Base-by-base conservation (phyloP, 1,140 invertebrate genomes). In the Delia radicum region DNA sequence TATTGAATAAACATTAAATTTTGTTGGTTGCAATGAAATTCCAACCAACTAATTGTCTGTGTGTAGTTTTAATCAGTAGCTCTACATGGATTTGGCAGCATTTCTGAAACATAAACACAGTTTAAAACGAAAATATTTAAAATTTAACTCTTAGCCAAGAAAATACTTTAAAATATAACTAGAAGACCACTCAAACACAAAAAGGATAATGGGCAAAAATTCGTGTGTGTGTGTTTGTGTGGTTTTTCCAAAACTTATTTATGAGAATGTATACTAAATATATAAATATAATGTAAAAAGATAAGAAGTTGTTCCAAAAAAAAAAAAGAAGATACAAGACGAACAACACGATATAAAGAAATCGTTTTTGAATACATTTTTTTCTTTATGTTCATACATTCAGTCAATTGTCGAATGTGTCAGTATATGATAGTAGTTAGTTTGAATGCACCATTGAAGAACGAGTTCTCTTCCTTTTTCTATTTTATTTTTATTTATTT, bases 381-480 rank as follows among this genome's bases (percentile, higher is more conserved):
- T n/a, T n/a, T n/a, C n/a, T n/a, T n/a, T n/a, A n/a, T n/a, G 48
- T 55, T 18, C 6, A 55, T 55, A 21, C 48, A 55, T 55, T 55
- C 46, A 55, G 18, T 55, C 48, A 55, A 55, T 55, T 55, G 48
- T 55, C 48, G 48, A 55, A 55, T 55, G n/a, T 55, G 48, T 55
- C 48, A 55, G 48, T 21, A 55, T 55, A 55, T n/a, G 48, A 21
- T n/a, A 21, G 21, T 18, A 21, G 48, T 55, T 55, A n/a, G 48
- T 55, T 55, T 55, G 48, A 55, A 55, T 55, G 48, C n/a, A 55
- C 48, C 7, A 24, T 24, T 55, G 48, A 55, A 55, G 48, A 55
- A 21, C 21, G 48, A 55, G 48, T 21, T 55, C 33, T 37, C 48
- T 55, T 55, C 48, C 48, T 24, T 24, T 24, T 21, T 55, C 8